Evolutionary conservation across 2,888 invertebrate species (phyloP).

Genomic region (Carabus problematicus): DNA sequence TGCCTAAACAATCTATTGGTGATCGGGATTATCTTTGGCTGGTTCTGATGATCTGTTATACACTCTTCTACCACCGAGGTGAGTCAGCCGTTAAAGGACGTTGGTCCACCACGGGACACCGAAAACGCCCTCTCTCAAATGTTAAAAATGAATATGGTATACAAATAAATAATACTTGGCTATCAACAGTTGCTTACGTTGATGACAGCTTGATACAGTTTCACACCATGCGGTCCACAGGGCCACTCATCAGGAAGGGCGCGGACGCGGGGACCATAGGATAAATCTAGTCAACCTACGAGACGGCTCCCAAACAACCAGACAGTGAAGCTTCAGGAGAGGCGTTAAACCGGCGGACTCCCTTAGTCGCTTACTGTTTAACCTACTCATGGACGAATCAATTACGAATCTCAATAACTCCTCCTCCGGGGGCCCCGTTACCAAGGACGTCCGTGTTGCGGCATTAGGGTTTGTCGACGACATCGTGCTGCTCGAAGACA

Average conservation of each 20-base stretch:
- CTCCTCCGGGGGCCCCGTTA: constrained; percentile 39
- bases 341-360: constrained; percentile 58
- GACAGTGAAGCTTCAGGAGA: constrained; percentile 44
- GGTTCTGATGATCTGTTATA: too few species aligned
- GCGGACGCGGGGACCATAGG: constrained; percentile 49
- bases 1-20: too few species aligned
- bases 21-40: too few species aligned
- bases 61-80: too few species aligned
- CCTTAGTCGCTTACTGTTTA: constrained; percentile 50
- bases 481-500: constrained; percentile 51
- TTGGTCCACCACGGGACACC: too few species aligned
- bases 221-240: constrained; percentile 46
- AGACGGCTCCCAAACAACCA: constrained; percentile 38
- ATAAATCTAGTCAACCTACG: constrained; percentile 49
- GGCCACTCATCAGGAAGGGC: constrained; percentile 50
- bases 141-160: too few species aligned
- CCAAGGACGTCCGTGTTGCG: too few species aligned
- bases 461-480: constrained; percentile 57
- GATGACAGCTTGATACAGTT: constrained; percentile 54
- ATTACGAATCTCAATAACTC: constrained; percentile 27
- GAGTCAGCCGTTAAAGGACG: too few species aligned
- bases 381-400: constrained; percentile 49
- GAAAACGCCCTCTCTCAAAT: too few species aligned
- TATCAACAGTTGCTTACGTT: too few species aligned
- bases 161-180: too few species aligned